These are phyloP conservation scores for Enoplolaimus lenunculus DNA, from an alignment of 2,888 invertebrate genomes.

Conservation along the genomic window DNA sequence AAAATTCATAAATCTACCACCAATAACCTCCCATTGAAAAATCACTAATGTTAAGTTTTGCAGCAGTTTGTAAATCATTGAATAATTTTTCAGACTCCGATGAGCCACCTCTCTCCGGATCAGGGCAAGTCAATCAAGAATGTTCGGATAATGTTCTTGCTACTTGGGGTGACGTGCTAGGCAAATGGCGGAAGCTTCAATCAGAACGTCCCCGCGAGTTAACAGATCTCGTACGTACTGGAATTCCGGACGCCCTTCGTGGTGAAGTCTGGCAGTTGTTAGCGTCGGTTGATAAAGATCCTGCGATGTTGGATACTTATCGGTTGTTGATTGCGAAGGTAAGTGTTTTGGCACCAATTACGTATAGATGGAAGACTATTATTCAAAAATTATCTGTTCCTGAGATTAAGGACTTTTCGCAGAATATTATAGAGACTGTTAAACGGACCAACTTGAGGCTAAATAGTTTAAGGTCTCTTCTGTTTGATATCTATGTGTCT, in stretches of 20 bases:
- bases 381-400: not conserved
- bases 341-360: slow-evolving; percentile 12
- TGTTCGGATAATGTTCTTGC: slow-evolving; percentile 64
- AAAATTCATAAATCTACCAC: no score
- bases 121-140: slow-evolving; percentile 89
- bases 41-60: no score
- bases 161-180: slow-evolving; percentile 24
- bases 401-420: slow-evolving; percentile 9
- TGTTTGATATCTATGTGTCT: no score
- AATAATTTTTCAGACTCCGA: slow-evolving; percentile 47
- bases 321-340: slow-evolving; percentile 80
- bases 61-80: no score
- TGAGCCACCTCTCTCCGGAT: slow-evolving; percentile 90
- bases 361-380: no score
- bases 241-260: slow-evolving; percentile 85
- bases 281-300: slow-evolving; percentile 63
- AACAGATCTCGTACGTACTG: slow-evolving; percentile 59
- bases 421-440: slow-evolving; percentile 3
- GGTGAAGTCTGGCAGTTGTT: slow-evolving; percentile 95
- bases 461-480: no score
- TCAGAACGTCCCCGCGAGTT: slow-evolving; percentile 62
- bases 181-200: slow-evolving; percentile 37
- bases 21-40: no score
- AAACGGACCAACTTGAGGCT: no score
- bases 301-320: slow-evolving; percentile 75